Percentiles rank a stretch among this genome's conserved stretches.
phyloP scores from a whole-genome alignment of 2,888 invertebrate genomes.

The Argyresthia goedartella region DNA sequence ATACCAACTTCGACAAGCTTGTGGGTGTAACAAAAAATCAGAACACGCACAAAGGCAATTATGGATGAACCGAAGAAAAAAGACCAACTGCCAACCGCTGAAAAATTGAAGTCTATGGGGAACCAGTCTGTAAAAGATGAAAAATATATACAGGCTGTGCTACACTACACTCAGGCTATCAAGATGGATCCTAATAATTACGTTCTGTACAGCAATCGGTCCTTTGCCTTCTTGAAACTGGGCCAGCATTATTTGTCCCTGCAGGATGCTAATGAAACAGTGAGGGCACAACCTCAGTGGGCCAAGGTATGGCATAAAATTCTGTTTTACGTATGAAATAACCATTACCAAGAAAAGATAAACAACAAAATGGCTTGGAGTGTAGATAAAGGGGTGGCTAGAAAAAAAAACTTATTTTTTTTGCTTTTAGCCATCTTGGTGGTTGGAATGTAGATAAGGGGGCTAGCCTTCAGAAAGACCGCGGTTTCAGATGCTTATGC shows the following conservation, averaged over 20 bases:
- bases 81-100: conserved; percentile 40
- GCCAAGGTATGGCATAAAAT: conserved; percentile 73
- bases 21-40: no score
- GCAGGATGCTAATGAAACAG: conserved; percentile 83
- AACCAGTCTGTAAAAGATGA: conserved; percentile 81
- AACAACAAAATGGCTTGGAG: no score
- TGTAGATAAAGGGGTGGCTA: no score
- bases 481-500: no score
- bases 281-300: conserved; percentile 81
- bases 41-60: no score
- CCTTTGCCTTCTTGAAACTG: conserved; percentile 82
- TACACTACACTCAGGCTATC: conserved; percentile 85
- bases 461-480: no score
- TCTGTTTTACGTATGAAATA: no score
- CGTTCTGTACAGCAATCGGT: conserved; percentile 83
- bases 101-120: conserved; percentile 78
- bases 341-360: no score
- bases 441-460: no score
- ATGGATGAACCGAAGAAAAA: not conserved
- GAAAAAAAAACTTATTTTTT: no score
- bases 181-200: conserved; percentile 79
- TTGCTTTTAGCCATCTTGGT: no score
- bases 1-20: no score
- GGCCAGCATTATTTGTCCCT: conserved; percentile 82
- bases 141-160: conserved; percentile 80